Percentiles rank a stretch among this genome's conserved stretches.
Conservation (phyloP, 2,888 invertebrate species). For the Cataglyphis rosenhaueri region DNA sequence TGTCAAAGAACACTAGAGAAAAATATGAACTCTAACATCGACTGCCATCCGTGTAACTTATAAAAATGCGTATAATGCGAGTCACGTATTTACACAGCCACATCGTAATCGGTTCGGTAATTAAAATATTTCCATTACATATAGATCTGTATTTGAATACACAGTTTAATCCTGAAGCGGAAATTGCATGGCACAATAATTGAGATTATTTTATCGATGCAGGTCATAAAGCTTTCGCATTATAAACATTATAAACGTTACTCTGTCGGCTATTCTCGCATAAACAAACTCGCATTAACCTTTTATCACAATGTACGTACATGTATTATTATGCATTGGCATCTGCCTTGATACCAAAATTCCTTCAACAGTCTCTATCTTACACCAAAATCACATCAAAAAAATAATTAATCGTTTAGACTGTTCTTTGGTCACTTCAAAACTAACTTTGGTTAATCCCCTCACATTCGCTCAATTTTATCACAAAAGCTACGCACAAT, state of each 20-base stretch:
- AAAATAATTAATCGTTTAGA: slow-evolving; percentile 13
- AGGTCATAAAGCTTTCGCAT: slow-evolving; percentile 53
- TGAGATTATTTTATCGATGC: slow-evolving; percentile 44
- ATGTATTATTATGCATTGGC: slow-evolving; percentile 53
- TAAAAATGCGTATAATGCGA: slow-evolving; percentile 40
- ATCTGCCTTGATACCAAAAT: slow-evolving; percentile 39
- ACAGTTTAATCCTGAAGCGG: slow-evolving; percentile 35
- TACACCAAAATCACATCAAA: slow-evolving; percentile 38
- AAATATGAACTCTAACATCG: background rate
- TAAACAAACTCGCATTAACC: slow-evolving; percentile 50
- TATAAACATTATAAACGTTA: slow-evolving; percentile 60
- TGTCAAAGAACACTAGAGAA: slow-evolving; percentile 2
- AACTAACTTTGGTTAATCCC: slow-evolving; percentile 58
- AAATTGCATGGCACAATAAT: slow-evolving; percentile 64
- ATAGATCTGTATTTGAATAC: background rate
- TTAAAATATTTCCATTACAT: slow-evolving; percentile 40
- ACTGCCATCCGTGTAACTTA: background rate
- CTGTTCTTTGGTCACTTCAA: slow-evolving; percentile 66
- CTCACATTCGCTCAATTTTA: slow-evolving; percentile 3
- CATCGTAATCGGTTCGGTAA: background rate
- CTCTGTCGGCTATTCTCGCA: slow-evolving; percentile 37
- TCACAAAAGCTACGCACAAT: slow-evolving; percentile 41
- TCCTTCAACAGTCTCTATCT: slow-evolving; percentile 33
- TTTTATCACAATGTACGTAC: slow-evolving; percentile 60
- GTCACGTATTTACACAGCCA: slow-evolving; percentile 23